A percentile compares a stretch with the other conserved stretches of the same genome.
Evolutionary conservation across 2,888 invertebrate genomes (phyloP).

Genomic region (Cyaniris semiargus): DNA sequence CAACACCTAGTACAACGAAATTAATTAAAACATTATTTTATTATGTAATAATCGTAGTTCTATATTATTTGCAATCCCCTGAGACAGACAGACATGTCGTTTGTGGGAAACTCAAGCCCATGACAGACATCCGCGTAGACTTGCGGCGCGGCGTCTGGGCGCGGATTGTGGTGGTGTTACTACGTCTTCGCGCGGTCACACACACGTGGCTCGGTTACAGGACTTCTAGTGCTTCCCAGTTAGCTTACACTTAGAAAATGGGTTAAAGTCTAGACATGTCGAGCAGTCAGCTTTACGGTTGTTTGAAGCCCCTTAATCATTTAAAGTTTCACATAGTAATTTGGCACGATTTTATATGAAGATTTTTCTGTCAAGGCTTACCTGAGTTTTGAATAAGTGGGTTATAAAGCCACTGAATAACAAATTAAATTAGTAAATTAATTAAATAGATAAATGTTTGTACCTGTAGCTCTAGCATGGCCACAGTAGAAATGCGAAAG

Average conservation of each 20-base stretch:
- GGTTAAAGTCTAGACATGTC: not conserved
- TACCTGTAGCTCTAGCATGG: no score
- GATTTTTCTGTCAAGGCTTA: no score
- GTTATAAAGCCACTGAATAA: no score
- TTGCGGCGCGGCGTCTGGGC: slow-evolving; percentile 24
- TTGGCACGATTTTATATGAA: no score
- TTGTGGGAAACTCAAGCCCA: slow-evolving; percentile 37
- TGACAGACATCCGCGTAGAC: slow-evolving; percentile 23
- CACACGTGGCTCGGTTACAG: not conserved
- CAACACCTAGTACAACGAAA: not conserved
- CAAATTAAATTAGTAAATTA: no score
- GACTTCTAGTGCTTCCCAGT: not conserved
- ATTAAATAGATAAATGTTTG: no score
- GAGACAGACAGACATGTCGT: not conserved
- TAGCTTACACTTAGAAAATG: not conserved
- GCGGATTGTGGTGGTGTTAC: slow-evolving; percentile 21
- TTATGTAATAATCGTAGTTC: no score
- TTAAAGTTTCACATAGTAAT: no score
- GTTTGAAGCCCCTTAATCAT: no score
- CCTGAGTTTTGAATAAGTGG: no score
- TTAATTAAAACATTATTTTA: not conserved
- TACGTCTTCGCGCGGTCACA: slow-evolving; percentile 28
- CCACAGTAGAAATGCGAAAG: no score
- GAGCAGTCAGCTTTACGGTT: not conserved
- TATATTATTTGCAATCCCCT: not conserved